These are phyloP conservation scores for Polyploca ridens DNA, from an alignment of 2,888 invertebrate genomes.

Conservation along the genomic window DNA sequence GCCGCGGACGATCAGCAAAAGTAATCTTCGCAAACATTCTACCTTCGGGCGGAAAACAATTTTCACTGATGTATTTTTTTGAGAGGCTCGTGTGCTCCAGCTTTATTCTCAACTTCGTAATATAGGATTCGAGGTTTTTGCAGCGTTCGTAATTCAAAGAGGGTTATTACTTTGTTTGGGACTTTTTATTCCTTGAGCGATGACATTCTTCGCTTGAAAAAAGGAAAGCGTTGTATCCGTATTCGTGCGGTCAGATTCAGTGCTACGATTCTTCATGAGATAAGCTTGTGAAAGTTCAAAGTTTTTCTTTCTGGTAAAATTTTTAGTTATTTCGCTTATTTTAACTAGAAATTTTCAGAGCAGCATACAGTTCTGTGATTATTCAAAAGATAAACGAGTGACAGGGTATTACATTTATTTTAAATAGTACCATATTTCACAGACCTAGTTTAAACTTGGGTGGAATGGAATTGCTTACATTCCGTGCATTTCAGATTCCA, in stretches of 20 bases:
- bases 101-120: constrained; percentile 35
- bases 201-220: constrained; percentile 3
- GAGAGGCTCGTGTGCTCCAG: constrained; percentile 41
- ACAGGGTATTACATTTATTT: neutral
- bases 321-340: neutral
- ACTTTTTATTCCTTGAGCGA: constrained; percentile 5
- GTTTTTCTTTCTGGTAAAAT: constrained; percentile 22
- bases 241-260: constrained; percentile 20
- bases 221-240: neutral
- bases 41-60: constrained; percentile 66
- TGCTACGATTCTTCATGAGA: constrained; percentile 40
- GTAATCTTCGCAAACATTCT: constrained; percentile 68
- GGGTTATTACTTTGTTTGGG: constrained; percentile 13
- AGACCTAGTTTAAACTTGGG: neutral
- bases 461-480: neutral
- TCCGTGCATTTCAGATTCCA: neutral
- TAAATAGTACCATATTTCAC: neutral
- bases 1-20: constrained; percentile 61
- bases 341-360: neutral
- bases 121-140: constrained; percentile 33
- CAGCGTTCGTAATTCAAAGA: constrained; percentile 33
- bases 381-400: constrained; percentile 6
- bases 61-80: constrained; percentile 67
- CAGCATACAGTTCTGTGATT: neutral
- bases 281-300: constrained; percentile 34